A percentile compares a stretch with the other conserved stretches of the same genome.
These are phyloP conservation scores for Psilanteris sp. DNA, from an alignment of 1,140 invertebrate genomes.

Conservation along the genomic window DNA sequence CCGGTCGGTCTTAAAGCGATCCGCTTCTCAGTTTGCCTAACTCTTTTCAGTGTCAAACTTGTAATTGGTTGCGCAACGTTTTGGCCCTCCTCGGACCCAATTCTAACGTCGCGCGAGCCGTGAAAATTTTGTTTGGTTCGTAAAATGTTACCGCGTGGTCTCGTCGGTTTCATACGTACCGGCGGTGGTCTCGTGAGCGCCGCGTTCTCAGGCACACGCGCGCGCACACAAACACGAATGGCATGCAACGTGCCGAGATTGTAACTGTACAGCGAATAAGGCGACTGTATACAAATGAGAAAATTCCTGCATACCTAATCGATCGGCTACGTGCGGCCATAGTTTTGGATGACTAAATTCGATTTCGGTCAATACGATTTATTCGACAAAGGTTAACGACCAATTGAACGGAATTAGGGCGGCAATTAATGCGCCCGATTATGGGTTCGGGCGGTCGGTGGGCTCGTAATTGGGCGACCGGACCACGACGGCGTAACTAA, in stretches of 20 bases:
- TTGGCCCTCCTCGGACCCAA: no score
- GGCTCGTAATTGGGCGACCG: no score
- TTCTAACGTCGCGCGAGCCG: background rate
- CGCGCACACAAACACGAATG: conserved; percentile 42
- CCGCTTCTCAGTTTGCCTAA: no score
- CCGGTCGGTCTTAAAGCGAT: no score
- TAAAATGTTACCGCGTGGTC: conserved; percentile 14
- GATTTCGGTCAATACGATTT: conserved; percentile 59
- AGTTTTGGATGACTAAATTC: conserved; percentile 69
- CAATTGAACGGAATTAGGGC: conserved; percentile 5
- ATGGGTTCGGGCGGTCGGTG: no score
- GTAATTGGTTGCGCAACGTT: no score
- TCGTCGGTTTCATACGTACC: conserved; percentile 22
- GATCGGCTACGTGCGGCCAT: conserved; percentile 47
- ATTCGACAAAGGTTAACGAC: conserved; percentile 38
- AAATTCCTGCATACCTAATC: conserved; percentile 77
- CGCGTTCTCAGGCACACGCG: conserved; percentile 14
- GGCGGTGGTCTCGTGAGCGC: conserved; percentile 19
- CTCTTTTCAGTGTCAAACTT: no score
- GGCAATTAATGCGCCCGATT: no score
- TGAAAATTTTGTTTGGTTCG: conserved; percentile 7
- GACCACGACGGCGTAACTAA: no score
- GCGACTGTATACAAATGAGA: conserved; percentile 65
- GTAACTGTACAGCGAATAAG: conserved; percentile 64
- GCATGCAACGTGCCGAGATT: conserved; percentile 49